A percentile compares a stretch with the other conserved stretches of the same genome.
Evolutionary conservation across 2,113 vertebrate species (phyloP).

Genomic region (Etia nguti): DNA sequence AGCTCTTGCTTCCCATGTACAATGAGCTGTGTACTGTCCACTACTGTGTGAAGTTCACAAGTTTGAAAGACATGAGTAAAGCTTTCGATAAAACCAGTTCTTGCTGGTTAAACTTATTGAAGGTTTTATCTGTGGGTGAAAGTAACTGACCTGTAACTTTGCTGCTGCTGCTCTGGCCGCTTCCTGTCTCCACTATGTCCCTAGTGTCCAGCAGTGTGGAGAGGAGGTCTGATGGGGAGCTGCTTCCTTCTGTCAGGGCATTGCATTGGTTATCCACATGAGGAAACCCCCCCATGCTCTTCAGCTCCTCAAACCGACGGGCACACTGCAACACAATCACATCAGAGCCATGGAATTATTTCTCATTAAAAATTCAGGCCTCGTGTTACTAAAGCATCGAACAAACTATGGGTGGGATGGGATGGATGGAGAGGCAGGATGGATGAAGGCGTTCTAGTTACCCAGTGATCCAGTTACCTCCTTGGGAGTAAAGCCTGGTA

Average conservation of each 20-base stretch:
- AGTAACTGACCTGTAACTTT: conserved; percentile 75
- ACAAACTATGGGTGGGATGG: neutral
- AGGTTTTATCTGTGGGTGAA: neutral
- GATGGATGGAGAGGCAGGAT: neutral
- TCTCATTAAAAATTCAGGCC: neutral
- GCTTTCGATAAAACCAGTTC: neutral
- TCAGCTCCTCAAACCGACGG: conserved; percentile 92
- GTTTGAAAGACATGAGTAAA: neutral
- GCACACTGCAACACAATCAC: conserved; percentile 79
- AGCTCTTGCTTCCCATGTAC: neutral
- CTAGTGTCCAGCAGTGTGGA: conserved; percentile 75
- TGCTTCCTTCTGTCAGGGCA: conserved; percentile 72
- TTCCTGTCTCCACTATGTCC: conserved; percentile 70
- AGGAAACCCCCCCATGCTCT: conserved; percentile 79
- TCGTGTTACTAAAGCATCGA: neutral
- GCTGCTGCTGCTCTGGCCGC: conserved; percentile 73
- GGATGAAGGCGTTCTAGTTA: neutral
- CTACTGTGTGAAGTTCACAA: neutral
- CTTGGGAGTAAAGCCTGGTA: conserved; percentile 91
- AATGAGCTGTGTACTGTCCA: neutral
- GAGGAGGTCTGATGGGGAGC: conserved; percentile 76
- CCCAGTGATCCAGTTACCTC: conserved; percentile 76
- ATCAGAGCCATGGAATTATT: neutral
- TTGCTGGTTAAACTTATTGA: neutral
- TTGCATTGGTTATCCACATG: conserved; percentile 88